Evolutionary conservation across 1,140 invertebrate species (phyloP).

Genomic region (Chionoecetes opilio): DNA sequence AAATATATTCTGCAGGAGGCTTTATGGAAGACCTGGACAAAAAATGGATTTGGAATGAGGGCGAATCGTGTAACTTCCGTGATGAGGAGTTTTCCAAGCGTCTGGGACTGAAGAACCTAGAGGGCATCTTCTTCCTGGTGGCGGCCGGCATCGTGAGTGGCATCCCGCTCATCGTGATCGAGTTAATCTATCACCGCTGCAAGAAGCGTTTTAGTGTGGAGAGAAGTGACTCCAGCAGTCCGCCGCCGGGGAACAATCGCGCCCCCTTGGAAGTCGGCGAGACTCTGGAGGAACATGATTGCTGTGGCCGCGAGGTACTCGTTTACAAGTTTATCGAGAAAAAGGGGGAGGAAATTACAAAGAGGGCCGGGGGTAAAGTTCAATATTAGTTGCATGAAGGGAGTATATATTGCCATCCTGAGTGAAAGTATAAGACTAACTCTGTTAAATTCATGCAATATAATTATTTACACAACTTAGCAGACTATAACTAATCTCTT

Average conservation of each 20-base stretch:
- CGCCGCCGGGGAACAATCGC: neutral
- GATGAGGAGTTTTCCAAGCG: constrained; percentile 98
- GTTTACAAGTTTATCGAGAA: no score
- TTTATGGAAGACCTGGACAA: constrained; percentile 98
- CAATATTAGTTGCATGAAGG: neutral
- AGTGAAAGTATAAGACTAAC: no score
- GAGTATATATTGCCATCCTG: no score
- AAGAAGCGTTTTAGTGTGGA: constrained; percentile 97
- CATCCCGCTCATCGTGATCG: constrained; percentile 96
- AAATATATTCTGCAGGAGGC: constrained; percentile 89
- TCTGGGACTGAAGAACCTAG: constrained; percentile 98
- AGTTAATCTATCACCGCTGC: constrained; percentile 98
- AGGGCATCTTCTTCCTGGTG: constrained; percentile 98
- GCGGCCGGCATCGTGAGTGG: constrained; percentile 94
- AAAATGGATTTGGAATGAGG: constrained; percentile 96
- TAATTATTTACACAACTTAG: no score
- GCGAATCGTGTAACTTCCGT: constrained; percentile 93
- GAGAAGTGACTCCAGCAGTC: constrained; percentile 88
- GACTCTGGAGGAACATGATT: neutral
- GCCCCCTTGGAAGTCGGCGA: neutral
- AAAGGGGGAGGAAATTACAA: no score
- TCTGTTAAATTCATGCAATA: neutral
- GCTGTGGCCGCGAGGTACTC: neutral
- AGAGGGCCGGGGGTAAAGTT: neutral
- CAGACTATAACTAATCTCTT: no score